Base-by-base conservation (phyloP, 2,888 invertebrate genomes). In the Agrilus biguttatus region DNA sequence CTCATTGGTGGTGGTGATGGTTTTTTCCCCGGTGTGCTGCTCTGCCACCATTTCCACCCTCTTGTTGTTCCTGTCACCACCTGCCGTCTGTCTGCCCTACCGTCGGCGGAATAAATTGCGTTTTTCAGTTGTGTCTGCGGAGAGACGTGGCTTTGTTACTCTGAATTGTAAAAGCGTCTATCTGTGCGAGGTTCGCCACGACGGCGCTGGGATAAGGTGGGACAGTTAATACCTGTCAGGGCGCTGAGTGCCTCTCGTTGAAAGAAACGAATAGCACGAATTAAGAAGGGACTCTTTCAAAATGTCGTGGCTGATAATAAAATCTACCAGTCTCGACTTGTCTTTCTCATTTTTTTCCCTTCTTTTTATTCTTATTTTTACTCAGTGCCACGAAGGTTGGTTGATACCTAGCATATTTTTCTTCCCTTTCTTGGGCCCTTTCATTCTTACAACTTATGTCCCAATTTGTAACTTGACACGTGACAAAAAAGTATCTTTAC, bases 251-350 rank as follows among this genome's bases (percentile, higher is more conserved):
- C 52, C 53, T 50, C 51, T 50, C 50, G 52, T 51, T 51, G 53
- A 55, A 55, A 50, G 54, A 53, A 55, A 56, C 54, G 55, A 57
- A 53, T 52, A 50, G 56, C 55, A 57, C 55, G 54, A 58, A 58
- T 59, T 57, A 58, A 57, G 54, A 55, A 52, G 50, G 54, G 56
- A 56, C 53, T 54, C 51, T 54, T 53, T 50, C 54, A 28, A 51
- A 54, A 56, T 54, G 54, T 51, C 52, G 48, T 51, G 55, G 56
- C 57, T 56, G 60, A 60, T 56, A 60, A 60, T 60, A 61, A 61
- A 61, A 59, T 53, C 56, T 51, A 53, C 57, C 59, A 57, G 28
- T 28, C 28, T 28, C 28, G 8, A 55, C 58, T 58, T 55, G 52
- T 56, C 56, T 58, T 58, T 59, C 59, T 59, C 56, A 53, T 52